Evolutionary conservation across 2,797 vertebrate genomes (phyloP), one percentile per base, ranked within the genome.

Genomic region (Triplophysa yarkandensis): DNA sequence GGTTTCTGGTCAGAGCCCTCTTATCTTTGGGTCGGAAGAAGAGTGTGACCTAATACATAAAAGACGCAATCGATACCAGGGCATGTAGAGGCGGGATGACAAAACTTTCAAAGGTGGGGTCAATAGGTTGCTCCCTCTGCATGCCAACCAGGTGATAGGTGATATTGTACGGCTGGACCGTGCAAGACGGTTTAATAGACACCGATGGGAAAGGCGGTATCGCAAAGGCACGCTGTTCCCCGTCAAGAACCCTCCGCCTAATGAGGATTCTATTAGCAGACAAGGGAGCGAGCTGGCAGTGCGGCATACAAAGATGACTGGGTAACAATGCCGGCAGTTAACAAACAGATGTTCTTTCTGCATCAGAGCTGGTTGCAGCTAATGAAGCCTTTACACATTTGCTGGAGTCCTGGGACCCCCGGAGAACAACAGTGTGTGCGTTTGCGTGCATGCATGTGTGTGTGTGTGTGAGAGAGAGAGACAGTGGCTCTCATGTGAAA

Each of bases 251-350:
- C 83, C 85, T 83, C 85, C 78, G 78, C 76, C 77, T 87, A 91
- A 92, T 92, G 91, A 93, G 91, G 88, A 81, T 89, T 90, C 90
- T 90, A 90, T 92, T 91, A 92, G 86, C 88, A 91, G 90, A 90
- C 83, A 86, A 81, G 90, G 88, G 89, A 92, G 76, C 80, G 84
- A 85, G 86, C 81, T 86, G 87, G 88, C 90, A 88, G 87, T 88
- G 87, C 87, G 86, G 86, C 92, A 90, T 89, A 90, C 85, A 89
- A 90, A 88, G 87, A 85, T 88, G 89, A 90, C 89, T 84, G 89
- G 89, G 90, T 91, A 92, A 93, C 91, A 92, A 93, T 86, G 89
- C 87, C 85, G 85, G 85, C 86, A 85, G 89, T 93, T 93, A 91
- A 87, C 89, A 90, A 93, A 91, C 92, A 93, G 91, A 92, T 93